phyloP scores from a whole-genome alignment of 2,113 vertebrate genomes.

The Alligator sinensis region DNA sequence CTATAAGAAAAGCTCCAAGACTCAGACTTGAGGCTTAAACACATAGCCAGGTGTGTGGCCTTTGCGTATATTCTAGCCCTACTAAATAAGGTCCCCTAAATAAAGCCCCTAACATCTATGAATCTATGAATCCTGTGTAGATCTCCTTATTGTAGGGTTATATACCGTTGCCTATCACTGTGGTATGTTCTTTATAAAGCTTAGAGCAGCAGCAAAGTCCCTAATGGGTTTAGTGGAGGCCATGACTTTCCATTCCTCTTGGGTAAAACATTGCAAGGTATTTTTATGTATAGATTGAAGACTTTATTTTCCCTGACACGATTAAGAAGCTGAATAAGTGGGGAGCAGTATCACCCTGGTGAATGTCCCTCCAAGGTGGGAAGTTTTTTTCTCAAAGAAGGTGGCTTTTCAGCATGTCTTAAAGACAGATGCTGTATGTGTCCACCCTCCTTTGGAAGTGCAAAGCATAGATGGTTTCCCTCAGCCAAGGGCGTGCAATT shows the following conservation, averaged over 20 bases:
- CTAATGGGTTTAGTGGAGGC: neutral
- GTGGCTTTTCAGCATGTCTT: neutral
- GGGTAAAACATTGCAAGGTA: too few relatives aligned
- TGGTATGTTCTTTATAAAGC: neutral
- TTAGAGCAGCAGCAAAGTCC: neutral
- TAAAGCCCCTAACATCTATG: too few relatives aligned
- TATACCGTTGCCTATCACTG: neutral
- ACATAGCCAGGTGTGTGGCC: too few relatives aligned
- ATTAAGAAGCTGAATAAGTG: too few relatives aligned
- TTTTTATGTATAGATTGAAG: too few relatives aligned
- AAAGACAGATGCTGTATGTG: neutral
- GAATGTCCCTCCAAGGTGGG: neutral
- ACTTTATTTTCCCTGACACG: too few relatives aligned
- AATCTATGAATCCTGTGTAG: neutral
- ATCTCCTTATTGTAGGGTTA: rapidly evolving
- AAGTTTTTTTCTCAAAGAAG: neutral
- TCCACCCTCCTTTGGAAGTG: neutral
- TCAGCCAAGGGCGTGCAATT: neutral
- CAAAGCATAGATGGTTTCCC: neutral
- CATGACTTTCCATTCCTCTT: neutral
- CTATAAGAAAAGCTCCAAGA: neutral
- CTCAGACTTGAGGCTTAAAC: too few relatives aligned
- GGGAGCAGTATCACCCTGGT: neutral
- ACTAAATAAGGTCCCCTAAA: neutral
- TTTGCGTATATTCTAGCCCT: neutral